Evolutionary conservation across 2,113 vertebrate species (phyloP), one percentile per base, ranked within the genome.

Genomic region (Macrotus californicus): DNA sequence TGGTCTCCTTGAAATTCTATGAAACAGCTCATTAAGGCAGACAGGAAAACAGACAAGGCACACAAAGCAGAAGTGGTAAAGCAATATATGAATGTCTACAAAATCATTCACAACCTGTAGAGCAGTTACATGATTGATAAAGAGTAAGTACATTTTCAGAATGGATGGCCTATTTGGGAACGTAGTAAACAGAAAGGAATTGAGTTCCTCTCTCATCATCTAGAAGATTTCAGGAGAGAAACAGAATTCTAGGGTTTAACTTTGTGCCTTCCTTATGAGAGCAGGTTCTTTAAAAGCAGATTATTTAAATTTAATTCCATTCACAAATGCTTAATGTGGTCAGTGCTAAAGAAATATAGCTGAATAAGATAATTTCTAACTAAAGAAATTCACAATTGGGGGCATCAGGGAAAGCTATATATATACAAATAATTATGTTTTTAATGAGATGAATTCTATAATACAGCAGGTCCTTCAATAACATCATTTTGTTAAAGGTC

Each of bases 241-340:
- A 67, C 13, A 54, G 26, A 76, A 85, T 89, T 87, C n/a, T 61
- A 93, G 70, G 31, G 36, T 34, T 70, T 81, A 76, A 48, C 26
- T 7, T 0, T 34, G 11, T 22, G 34, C 54, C 90, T 94, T 93
- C 79, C 31, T 34, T 66, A 80, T 26, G n/a, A n/a, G 24, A 76
- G 50, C 29, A 87, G 7, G 36, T 2, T 50, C 46, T 90, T 52
- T 43, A n/a, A 26, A 87, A 43, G 12, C 34, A 56, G 52, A 61
- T 61, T 81, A 82, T 96, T 94, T 93, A 19, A 29, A 50, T 41
- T 92, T 72, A 81, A 86, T 59, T 84, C 22, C 8, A 75, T n/a
- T 83, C 48, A 76, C 81, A 89, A 79, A 84, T 84, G 36, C 75
- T 90, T 76, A 34, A 12, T 41, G 31, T 41, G 39, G 34, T 61